Evolutionary conservation across 2,888 invertebrate species (phyloP), one percentile per base, ranked within the genome.

Genomic region (Minunthozetes semirufus): DNA sequence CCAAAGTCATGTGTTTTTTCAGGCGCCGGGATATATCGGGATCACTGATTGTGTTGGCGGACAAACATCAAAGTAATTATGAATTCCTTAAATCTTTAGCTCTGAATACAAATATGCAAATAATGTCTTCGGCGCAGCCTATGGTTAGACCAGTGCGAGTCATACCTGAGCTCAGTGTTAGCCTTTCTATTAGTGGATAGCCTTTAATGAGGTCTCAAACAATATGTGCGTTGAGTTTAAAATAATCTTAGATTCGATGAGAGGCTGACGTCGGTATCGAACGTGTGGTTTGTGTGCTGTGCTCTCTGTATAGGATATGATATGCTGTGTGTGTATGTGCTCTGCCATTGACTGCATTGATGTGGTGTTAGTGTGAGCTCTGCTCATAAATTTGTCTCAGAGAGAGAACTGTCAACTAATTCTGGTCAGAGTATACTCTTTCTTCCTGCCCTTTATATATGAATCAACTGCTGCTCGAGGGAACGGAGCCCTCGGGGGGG

Each of bases 1-100:
- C 97, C 80, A 97, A 80, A 75, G 96, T 98, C 83, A 95, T 97
- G 93, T 97, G 98, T 86, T 99, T 96, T 87, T 98, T 94, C 86
- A 88, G 99, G 86, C 89, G 99, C 85, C 88, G 97, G 84, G 99
- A 99, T 87, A 89, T 99, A 82, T 95, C 98, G 80, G 89, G 91
- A 84, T 92, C 94, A 81, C 89, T 99, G 83, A 93, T 98, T 83
- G 91, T 93, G 86, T 88, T 98, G 84, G 97, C 98, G 81, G 99
- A 99, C 87, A 96, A 96, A 88, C 97, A 99, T 88, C 95, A 97
- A 81, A 77, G 68, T 74, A 68, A 66, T 33, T 74, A 59, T 74
- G n/a, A 3, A 8, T 27, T 17, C 17, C 17, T 66, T 33, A 25
- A n/a, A 33, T 13, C 33, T n/a, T 17, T 5, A 59, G n/a, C 19